Evolutionary conservation across 1,140 invertebrate species (phyloP), one percentile per base, ranked within the genome.

Genomic region (Triops longicaudatus): DNA sequence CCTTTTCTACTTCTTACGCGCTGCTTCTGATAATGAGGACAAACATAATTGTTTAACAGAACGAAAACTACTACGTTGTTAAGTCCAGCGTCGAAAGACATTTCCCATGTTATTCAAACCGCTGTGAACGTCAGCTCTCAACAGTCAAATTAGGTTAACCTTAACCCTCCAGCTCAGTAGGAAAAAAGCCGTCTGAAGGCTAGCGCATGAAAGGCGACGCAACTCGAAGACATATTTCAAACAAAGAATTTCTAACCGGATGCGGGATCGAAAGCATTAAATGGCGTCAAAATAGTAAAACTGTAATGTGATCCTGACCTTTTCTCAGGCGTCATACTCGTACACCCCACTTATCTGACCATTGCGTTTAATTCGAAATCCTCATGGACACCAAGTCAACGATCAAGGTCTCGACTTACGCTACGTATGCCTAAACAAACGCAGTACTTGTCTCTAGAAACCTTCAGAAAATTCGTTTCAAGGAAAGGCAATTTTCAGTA

Each of bases 21-120:
- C 31, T 37, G 7, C 17, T 63, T 63, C 7, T 63, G 6, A 63
- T 22, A 22, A n/a, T 63, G 50, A n/a, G 3, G 22, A 22, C 50
- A 63, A 17, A 14, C 14, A 22, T 63, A 22, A n/a, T 63, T 63
- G 50, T 63, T 17, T 22, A 6, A 63, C 50, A 6, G 50, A 3
- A 22, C 50, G 31, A 37, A 37, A 37, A 37, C 31, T 37, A 37
- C 31, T 37, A 7, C 31, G 31, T 37, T 37, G 31, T 37, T 37
- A 37, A 37, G 31, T 37, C 31, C 31, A 37, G 31, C 22, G 50
- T 63, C 17, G 50, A 22, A 63, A 63, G 50, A 63, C 11, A 63
- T 63, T 63, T 63, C 50, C 50, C 50, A 63, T 63, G 50, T 63
- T 22, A n/a, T 22, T n/a, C 50, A 63, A 63, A 63, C 14, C 50